A percentile compares a stretch with the other conserved stretches of the same genome.
These are phyloP conservation scores for Chymomyza fuscimana DNA, from an alignment of 2,888 invertebrate genomes.

Conservation along the genomic window DNA sequence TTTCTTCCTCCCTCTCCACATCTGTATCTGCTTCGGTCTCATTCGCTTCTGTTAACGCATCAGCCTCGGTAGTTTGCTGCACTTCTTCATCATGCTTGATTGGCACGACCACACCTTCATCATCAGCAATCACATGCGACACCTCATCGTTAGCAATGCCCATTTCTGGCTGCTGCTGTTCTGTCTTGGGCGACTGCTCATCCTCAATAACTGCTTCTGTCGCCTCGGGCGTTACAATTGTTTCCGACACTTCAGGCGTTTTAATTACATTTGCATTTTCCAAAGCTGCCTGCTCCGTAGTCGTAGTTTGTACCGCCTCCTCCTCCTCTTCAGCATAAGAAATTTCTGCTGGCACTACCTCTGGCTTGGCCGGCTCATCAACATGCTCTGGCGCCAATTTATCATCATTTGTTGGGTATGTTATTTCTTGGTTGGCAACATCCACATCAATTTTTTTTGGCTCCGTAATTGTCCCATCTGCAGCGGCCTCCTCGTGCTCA, in stretches of 20 bases:
- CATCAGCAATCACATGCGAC: slow-evolving; percentile 44
- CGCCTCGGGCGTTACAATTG: slow-evolving; percentile 48
- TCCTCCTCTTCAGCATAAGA: slow-evolving; percentile 3
- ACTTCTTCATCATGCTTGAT: slow-evolving; percentile 29
- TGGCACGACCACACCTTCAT: slow-evolving; percentile 38
- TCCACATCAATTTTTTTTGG: slow-evolving; percentile 47
- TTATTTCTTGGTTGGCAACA: slow-evolving; percentile 43
- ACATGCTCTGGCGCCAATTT: slow-evolving; percentile 64
- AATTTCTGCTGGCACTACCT: slow-evolving; percentile 17
- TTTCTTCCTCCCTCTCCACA: slow-evolving; percentile 29
- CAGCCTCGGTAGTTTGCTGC: slow-evolving; percentile 27
- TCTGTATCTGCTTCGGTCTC: slow-evolving; percentile 13
- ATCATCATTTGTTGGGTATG: slow-evolving; percentile 73
- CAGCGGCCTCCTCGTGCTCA: slow-evolving; percentile 22
- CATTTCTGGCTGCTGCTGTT: slow-evolving; percentile 20
- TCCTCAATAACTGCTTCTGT: slow-evolving; percentile 24
- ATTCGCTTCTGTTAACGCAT: slow-evolving; percentile 13
- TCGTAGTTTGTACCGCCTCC: slow-evolving; percentile 9
- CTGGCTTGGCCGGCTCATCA: slow-evolving; percentile 20
- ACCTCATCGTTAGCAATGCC: slow-evolving; percentile 51
- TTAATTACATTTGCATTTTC: slow-evolving; percentile 71
- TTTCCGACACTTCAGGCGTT: slow-evolving; percentile 69
- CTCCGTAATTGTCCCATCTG: slow-evolving; percentile 55
- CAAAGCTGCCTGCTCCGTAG: slow-evolving; percentile 17
- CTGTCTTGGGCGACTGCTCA: slow-evolving; percentile 12